Conservation (phyloP, 2,113 vertebrate genomes). For the Nymphicus hollandicus region DNA sequence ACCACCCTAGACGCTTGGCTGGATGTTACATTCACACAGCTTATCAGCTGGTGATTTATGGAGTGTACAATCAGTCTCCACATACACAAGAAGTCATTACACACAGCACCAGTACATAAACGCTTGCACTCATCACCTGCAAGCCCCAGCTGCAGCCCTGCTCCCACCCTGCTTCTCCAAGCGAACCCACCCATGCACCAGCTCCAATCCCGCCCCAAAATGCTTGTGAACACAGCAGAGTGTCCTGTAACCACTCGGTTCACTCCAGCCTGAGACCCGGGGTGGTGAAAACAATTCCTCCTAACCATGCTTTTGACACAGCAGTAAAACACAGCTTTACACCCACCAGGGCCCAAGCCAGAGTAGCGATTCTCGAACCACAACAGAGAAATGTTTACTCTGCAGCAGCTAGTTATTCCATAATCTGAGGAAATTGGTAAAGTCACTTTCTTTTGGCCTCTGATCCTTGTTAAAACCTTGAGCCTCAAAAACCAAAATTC, state of each 20-base stretch:
- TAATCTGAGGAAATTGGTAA: fast-evolving
- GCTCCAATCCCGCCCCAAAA: background rate
- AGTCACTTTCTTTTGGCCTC: background rate
- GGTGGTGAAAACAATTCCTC: background rate
- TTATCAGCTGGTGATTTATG: background rate
- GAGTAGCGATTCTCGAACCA: fast-evolving
- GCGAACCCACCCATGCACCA: fast-evolving
- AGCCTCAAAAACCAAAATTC: background rate
- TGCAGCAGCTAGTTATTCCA: background rate
- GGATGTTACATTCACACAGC: background rate
- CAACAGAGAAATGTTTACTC: background rate
- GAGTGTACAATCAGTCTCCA: background rate
- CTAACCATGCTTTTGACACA: background rate
- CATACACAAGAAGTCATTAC: background rate
- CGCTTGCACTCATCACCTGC: fast-evolving
- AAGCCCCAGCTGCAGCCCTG: background rate
- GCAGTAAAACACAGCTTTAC: fast-evolving
- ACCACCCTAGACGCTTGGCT: too few relatives aligned
- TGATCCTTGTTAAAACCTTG: background rate
- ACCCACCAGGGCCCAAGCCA: background rate
- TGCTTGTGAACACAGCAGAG: fast-evolving
- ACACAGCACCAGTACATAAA: background rate
- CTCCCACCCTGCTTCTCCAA: background rate
- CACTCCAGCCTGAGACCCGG: background rate
- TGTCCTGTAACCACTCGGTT: fast-evolving